Evolutionary conservation across 2,888 invertebrate species (phyloP).

Genomic region (Bhutanitis thaidina): DNA sequence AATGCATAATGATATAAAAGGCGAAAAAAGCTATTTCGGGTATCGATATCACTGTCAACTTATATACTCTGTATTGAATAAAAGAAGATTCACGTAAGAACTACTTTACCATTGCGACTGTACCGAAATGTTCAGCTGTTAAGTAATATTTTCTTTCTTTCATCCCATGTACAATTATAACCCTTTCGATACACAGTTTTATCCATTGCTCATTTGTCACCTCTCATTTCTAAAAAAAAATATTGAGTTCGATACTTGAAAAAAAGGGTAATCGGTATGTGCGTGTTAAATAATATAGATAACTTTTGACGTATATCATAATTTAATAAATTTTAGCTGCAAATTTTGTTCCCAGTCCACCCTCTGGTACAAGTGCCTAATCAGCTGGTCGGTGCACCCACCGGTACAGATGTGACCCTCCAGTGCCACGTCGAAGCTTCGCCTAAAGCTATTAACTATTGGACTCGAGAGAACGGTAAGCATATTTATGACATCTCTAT

Average conservation of each 20-base stretch:
- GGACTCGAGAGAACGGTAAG: conserved; percentile 94
- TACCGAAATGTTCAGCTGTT: too few relatives aligned
- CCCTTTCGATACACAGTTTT: too few relatives aligned
- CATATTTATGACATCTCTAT: conserved; percentile 16
- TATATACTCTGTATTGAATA: background rate
- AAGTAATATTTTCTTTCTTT: too few relatives aligned
- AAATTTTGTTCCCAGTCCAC: conserved; percentile 83
- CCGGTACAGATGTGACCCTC: conserved; percentile 90
- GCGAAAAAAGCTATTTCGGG: background rate
- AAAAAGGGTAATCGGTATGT: too few relatives aligned
- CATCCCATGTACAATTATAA: too few relatives aligned
- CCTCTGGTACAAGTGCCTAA: conserved; percentile 96
- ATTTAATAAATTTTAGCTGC: conserved; percentile 9
- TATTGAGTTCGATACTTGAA: too few relatives aligned
- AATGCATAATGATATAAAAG: conserved; percentile 15
- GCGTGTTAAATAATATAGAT: too few relatives aligned
- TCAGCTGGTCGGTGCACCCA: conserved; percentile 94
- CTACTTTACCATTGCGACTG: too few relatives aligned
- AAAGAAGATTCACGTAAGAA: too few relatives aligned
- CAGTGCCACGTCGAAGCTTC: conserved; percentile 94
- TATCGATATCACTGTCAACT: background rate
- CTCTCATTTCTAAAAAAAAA: too few relatives aligned
- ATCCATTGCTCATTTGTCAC: too few relatives aligned
- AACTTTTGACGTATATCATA: background rate
- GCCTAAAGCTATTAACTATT: conserved; percentile 96